Base-by-base conservation (phyloP, 2,797 vertebrate genomes). In the Helarctos malayanus region DNA sequence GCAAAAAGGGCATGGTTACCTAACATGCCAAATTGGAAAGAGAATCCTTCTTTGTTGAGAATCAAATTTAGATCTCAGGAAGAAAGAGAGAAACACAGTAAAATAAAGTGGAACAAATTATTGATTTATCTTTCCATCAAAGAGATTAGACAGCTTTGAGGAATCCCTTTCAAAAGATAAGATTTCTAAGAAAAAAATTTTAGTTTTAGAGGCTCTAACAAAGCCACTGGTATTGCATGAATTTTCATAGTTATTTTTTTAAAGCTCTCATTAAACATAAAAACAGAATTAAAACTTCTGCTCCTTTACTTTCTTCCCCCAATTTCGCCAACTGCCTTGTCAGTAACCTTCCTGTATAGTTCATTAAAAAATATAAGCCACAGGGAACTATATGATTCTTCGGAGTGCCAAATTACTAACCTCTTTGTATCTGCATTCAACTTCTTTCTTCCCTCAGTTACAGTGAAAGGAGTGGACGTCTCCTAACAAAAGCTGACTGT, bases 251-350 rank as follows among this genome's bases (percentile, higher is more conserved):
- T 56, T 71, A 71, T 56, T 54, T 88, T 92, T 73, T 54, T 1
- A 14, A 89, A 84, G 56, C 69, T 89, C 15, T 80, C 71, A 56
- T 89, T 89, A 89, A 91, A 85, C 32, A 75, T 79, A 89, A 92
- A 38, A 54, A 35, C 7, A 57, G 38, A 79, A 85, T 90, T 73
- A 89, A 73, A 83, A 92, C n/a, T 23, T 59, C 3, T 81, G 16
- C 32, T 89, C 19, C 23, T 19, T 21, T 84, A 57, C 49, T 45
- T 80, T 38, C 6, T 65, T 56, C 10, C 35, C 25, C 9, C 47
- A 81, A 35, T 56, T 65, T 54, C 61, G 69, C 23, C 19, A 41
- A 16, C 41, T 21, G 61, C 13, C 5, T 69, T 61, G 61, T 52
- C 38, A 89, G 38, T 68, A 69, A 73, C 12, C n/a, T 38, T 68